phyloP scores from a whole-genome alignment of 2,888 invertebrate genomes.

The Spisula solida region DNA sequence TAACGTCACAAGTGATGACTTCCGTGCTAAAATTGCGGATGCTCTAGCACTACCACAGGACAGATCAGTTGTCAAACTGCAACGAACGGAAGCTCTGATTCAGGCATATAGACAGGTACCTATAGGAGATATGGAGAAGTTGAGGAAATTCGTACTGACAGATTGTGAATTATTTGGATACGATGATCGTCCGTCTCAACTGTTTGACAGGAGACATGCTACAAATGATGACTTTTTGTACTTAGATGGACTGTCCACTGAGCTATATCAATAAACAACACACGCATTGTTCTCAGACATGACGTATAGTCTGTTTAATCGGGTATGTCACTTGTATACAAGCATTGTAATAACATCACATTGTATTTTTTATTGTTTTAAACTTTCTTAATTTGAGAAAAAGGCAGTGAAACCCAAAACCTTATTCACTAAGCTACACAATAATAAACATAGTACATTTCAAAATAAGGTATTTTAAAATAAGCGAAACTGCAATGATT shows the following conservation, averaged over 20 bases:
- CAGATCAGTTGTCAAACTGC: slow-evolving; percentile 55
- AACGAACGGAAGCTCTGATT: slow-evolving; percentile 74
- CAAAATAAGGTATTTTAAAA: no score
- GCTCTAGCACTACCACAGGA: slow-evolving; percentile 53
- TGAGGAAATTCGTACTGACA: slow-evolving; percentile 65
- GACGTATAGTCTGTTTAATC: no score
- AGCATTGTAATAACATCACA: no score
- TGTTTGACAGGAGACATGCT: slow-evolving; percentile 59
- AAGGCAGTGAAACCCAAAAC: no score
- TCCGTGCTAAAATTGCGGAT: slow-evolving; percentile 49
- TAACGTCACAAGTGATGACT: not conserved
- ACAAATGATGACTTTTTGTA: not conserved
- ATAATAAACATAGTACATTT: no score
- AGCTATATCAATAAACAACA: not conserved
- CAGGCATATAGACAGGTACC: slow-evolving; percentile 74
- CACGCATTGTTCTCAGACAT: no score
- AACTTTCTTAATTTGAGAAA: no score
- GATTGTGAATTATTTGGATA: slow-evolving; percentile 79
- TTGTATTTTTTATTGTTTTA: no score
- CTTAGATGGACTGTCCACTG: not conserved
- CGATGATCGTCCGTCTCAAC: slow-evolving; percentile 56
- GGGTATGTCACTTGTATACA: no score
- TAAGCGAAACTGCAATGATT: no score
- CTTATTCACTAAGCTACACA: no score
- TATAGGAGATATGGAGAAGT: slow-evolving; percentile 62